These are phyloP conservation scores for Stenchaetothrips biformis DNA, from an alignment of 2,888 invertebrate genomes.

Conservation along the genomic window DNA sequence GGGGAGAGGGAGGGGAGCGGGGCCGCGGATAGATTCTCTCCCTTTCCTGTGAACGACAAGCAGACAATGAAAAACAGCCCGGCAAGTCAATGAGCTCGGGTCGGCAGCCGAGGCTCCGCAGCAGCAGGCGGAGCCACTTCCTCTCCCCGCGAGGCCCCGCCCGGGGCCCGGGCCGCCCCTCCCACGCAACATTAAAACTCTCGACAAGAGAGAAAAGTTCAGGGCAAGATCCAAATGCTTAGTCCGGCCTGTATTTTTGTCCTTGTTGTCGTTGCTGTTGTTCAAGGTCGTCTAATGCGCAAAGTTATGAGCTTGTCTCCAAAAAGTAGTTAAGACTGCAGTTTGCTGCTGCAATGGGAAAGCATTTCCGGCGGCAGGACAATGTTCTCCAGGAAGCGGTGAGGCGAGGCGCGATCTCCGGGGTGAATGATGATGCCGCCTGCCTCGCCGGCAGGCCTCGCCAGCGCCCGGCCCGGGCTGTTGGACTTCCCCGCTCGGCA, in stretches of 20 bases:
- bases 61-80: constrained; percentile 21
- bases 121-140: not conserved
- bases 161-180: not conserved
- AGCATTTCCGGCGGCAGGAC: not conserved
- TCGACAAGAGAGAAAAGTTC: not conserved
- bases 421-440: too few relatives aligned
- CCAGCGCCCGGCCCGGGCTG: too few relatives aligned
- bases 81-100: constrained; percentile 16
- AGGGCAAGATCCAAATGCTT: not conserved
- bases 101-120: not conserved
- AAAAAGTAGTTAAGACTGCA: constrained; percentile 21
- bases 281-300: not conserved
- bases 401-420: too few relatives aligned
- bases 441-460: too few relatives aligned
- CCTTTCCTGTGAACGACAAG: constrained; percentile 14
- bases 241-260: not conserved
- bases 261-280: not conserved
- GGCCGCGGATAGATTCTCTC: constrained; percentile 12
- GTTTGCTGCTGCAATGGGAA: not conserved
- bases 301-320: not conserved
- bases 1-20: not conserved
- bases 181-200: not conserved
- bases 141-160: not conserved
- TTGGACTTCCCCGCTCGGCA: too few relatives aligned
- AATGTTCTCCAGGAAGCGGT: too few relatives aligned